Conservation (phyloP, 2,797 vertebrate genomes). For the Acanthornis magna region DNA sequence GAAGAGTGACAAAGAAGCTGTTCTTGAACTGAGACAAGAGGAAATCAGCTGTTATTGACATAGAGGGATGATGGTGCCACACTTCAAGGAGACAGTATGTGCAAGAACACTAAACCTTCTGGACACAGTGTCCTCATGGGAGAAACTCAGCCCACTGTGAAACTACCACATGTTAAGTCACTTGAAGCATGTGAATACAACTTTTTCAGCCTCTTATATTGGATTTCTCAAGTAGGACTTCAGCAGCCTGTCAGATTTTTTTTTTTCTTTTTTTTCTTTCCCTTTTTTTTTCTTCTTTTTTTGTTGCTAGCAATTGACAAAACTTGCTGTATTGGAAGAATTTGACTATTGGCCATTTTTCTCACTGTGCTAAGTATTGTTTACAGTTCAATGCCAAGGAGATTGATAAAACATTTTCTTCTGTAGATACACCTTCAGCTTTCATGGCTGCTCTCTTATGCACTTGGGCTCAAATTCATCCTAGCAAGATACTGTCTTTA, state of each 20-base stretch:
- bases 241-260: background rate
- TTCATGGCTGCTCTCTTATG: background rate
- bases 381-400: background rate
- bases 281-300: too few relatives aligned
- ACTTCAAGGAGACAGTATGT: background rate
- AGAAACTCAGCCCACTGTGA: background rate
- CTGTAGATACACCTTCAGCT: background rate
- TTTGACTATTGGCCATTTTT: background rate
- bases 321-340: background rate
- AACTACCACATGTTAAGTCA: background rate
- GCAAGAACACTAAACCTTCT: background rate
- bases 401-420: background rate
- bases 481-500: background rate
- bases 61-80: background rate
- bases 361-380: background rate
- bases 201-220: background rate
- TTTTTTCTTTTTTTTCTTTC: background rate
- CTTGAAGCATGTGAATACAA: background rate
- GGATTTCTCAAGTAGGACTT: background rate
- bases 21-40: background rate
- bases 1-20: background rate
- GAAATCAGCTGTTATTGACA: slow-evolving; percentile 49
- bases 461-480: background rate
- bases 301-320: background rate
- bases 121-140: background rate